These are phyloP conservation scores for Orthosia cruda DNA, from an alignment of 2,888 invertebrate genomes.

Conservation along the genomic window DNA sequence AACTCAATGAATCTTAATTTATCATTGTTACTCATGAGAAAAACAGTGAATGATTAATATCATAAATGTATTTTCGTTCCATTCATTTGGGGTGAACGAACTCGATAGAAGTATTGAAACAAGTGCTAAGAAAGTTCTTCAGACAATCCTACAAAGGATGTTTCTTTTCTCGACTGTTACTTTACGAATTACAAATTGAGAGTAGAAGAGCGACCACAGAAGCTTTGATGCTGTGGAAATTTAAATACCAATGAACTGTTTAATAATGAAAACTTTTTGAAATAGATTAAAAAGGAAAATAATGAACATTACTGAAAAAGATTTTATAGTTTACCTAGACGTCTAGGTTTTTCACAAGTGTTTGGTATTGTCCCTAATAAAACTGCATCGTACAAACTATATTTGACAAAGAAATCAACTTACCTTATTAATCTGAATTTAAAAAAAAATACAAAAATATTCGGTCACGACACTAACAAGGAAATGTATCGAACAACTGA, in stretches of 20 bases:
- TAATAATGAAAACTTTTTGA: background rate
- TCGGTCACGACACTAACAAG: no score
- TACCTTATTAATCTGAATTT: no score
- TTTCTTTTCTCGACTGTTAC: background rate
- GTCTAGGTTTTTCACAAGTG: no score
- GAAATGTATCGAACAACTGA: no score
- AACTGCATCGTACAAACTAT: no score
- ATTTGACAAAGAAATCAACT: no score
- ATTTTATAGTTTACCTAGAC: background rate
- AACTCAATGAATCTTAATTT: constrained; percentile 29
- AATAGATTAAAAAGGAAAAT: background rate
- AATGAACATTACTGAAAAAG: background rate
- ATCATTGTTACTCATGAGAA: constrained; percentile 14
- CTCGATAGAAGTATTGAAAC: constrained; percentile 2
- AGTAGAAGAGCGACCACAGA: constrained; percentile 12
- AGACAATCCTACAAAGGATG: background rate
- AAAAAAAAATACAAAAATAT: no score
- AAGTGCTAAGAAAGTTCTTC: constrained; percentile 4
- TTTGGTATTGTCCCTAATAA: no score
- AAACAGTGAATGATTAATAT: constrained; percentile 23
- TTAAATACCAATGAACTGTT: constrained; percentile 6
- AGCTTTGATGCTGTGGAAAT: constrained; percentile 5
- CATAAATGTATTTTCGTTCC: constrained; percentile 16
- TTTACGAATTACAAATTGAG: constrained; percentile 18
- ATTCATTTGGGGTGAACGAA: constrained; percentile 9